A percentile compares a stretch with the other conserved stretches of the same genome.
These are phyloP conservation scores for Strigamia transsilvanica DNA, from an alignment of 2,888 invertebrate species.

Conservation along the genomic window DNA sequence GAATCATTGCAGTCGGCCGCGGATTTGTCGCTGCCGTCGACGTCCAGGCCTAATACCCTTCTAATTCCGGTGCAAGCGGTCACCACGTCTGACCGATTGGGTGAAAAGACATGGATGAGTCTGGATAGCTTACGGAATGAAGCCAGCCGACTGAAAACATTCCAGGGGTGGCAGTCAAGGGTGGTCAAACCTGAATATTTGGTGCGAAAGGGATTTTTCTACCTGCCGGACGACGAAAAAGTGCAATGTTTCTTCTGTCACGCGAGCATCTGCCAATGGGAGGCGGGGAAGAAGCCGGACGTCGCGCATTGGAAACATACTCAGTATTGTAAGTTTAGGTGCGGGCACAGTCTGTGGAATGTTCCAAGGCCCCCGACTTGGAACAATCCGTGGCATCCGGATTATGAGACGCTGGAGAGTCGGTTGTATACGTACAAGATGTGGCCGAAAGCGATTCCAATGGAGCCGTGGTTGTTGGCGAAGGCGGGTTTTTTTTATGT, in stretches of 20 bases:
- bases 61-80: background rate
- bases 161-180: conserved; percentile 71
- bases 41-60: background rate
- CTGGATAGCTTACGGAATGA: conserved; percentile 7
- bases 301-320: conserved; percentile 83
- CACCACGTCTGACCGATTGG: background rate
- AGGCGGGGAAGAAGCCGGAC: conserved; percentile 80
- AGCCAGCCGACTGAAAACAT: conserved; percentile 54
- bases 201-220: conserved; percentile 85
- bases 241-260: conserved; percentile 86
- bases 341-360: conserved; percentile 72
- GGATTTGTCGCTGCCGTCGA: background rate
- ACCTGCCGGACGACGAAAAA: conserved; percentile 76
- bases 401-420: conserved; percentile 75
- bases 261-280: conserved; percentile 82
- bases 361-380: conserved; percentile 65
- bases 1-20: background rate
- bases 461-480: conserved; percentile 80
- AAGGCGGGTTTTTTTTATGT: conserved; percentile 94
- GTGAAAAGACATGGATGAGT: conserved; percentile 45
- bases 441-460: conserved; percentile 84
- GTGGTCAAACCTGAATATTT: conserved; percentile 73
- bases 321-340: conserved; percentile 79
- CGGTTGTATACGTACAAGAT: conserved; percentile 76
- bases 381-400: conserved; percentile 71